Base-by-base conservation (phyloP, 2,797 vertebrate species). In the Eremophila alpestris region DNA sequence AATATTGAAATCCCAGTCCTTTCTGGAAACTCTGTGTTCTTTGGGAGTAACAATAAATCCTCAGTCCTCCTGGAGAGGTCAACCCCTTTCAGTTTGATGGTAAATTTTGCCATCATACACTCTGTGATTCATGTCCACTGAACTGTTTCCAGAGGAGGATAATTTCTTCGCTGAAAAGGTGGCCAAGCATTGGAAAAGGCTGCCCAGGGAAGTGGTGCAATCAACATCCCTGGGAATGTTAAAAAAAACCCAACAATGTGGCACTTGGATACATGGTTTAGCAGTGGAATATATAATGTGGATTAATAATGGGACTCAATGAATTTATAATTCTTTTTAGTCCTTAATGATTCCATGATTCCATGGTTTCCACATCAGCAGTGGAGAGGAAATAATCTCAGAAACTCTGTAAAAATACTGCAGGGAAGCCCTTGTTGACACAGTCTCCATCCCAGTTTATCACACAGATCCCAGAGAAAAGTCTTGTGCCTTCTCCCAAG, bases 171-270 rank as follows among this genome's bases (percentile, higher is more conserved):
- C 40, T 71, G 29, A 20, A 59, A 83, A 30, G 10, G 21, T 51
- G 3, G 2, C 9, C 18, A 59, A 8, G 23, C 6, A 41, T 10
- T 59, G 13, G 11, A 52, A 29, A 16, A 29, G 13, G 3, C 9
- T 48, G 16, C 16, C 9, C 26, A 29, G 9, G 40, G 30, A 83
- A 59, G 30, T 20, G 13, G 4, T 23, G 30, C 5, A 26, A 40
- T 46, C 45, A 32, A 11, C 21, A 32, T 17, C 21, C 15, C 9
- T 34, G 30, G 2, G 78, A 59, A 40, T 5, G 7, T 23, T 26
- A 10, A 30, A 30, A 45, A 83, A 58, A 4, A 0, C 0, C 5
- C 5, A 8, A 38, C 20, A 18, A 4, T 36, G 2, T 48, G 13
- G 24, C 7, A 17, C 16, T 59, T 41, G 9, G 40, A 41, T 16